Evolutionary conservation across 2,888 invertebrate genomes (phyloP).

Genomic region (Tolmerus cingulatus): DNA sequence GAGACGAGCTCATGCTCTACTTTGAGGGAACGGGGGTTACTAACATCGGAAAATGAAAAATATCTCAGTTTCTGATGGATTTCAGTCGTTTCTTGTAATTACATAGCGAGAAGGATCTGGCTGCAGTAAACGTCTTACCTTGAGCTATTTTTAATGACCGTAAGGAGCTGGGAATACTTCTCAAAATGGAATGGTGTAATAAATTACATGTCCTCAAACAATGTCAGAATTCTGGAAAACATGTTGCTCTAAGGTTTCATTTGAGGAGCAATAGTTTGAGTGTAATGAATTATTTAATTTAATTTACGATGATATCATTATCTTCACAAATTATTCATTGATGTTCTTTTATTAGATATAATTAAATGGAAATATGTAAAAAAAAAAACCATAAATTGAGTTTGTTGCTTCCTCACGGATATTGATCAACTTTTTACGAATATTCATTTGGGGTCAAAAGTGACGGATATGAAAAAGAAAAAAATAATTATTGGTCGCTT

Average conservation of each 20-base stretch:
- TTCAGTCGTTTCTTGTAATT: neutral
- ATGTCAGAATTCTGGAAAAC: neutral
- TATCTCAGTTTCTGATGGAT: neutral
- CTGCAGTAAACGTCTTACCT: neutral
- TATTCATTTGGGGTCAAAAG: too few relatives aligned
- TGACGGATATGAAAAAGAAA: too few relatives aligned
- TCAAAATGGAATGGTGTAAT: neutral
- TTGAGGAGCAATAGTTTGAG: neutral
- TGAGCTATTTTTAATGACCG: neutral
- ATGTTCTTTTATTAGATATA: too few relatives aligned
- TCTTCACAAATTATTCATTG: neutral
- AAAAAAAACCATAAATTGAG: too few relatives aligned
- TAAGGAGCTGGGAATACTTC: neutral
- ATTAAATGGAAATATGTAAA: too few relatives aligned
- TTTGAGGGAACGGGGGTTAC: neutral
- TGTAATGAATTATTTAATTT: neutral
- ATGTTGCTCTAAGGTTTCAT: neutral
- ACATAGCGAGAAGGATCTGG: neutral
- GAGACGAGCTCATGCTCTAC: neutral
- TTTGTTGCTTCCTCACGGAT: too few relatives aligned
- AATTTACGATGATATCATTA: neutral
- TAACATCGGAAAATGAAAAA: neutral
- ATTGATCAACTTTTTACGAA: too few relatives aligned
- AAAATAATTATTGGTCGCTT: too few relatives aligned
- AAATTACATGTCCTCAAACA: neutral